Evolutionary conservation across 2,113 vertebrate species (phyloP), one percentile per base, ranked within the genome.

Genomic region (Onychostruthus taczanowskii): DNA sequence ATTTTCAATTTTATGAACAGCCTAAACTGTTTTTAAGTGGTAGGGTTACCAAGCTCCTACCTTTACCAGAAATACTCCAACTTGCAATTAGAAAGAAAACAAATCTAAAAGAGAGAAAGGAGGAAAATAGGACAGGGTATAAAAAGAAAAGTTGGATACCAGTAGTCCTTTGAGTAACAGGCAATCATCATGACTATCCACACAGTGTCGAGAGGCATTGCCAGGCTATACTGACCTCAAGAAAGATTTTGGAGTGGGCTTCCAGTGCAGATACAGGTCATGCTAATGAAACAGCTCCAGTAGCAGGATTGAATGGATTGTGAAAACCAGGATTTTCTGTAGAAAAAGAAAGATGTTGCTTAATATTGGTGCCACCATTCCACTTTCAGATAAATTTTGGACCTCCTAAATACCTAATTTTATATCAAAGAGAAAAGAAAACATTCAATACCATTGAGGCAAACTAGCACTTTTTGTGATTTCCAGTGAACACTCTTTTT

Each of bases 251-350:
- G 22, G 30, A 46, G 10, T 20, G 6, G 27, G 14, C 10, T 90
- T 82, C 31, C 21, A 67, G 5, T 7, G 8, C 26, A 72, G 46
- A 21, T 9, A 37, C 12, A 64, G 24, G 19, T 83, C 14, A 19
- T 68, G 15, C 11, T 90, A 73, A 64, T 44, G 52, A 63, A 87
- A 76, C 8, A 53, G 11, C 85, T 7, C 4, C 62, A 59, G 22
- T 20, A 59, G 37, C 16, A 41, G 17, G 2, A 56, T 21, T 35
- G 28, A 72, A 79, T 7, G 18, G 16, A 43, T 64, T 9, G 72
- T 4, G 21, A 31, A 66, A 78, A 86, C 0, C 2, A 33, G 8
- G 1, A 2, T 4, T 19, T 69, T 84, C 75, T 74, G 22, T 8
- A 63, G 52, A 59, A 69, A 75, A 21, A 49, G 7, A 59, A 13